Evolutionary conservation across 2,797 vertebrate genomes (phyloP), one percentile per base, ranked within the genome.

Genomic region (Xenopus petersii): DNA sequence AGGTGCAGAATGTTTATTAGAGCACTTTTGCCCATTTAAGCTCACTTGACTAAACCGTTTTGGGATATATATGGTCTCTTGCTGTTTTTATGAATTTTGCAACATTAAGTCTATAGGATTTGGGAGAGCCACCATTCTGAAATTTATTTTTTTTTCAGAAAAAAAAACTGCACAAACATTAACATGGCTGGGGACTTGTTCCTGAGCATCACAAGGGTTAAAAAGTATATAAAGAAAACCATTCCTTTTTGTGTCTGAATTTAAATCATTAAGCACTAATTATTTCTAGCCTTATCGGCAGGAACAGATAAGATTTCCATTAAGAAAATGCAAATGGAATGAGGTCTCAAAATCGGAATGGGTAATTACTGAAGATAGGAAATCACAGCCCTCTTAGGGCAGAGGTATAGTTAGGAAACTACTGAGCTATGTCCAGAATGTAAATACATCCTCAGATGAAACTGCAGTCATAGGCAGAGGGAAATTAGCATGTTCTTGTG

Each of bases 291-390:
- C 73, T 84, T 81, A 87, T 86, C 86, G 82, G 83, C 1, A 0
- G 73, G 64, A 61, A 21, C 67, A 72, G 83, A 88, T 83, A 88
- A 88, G 80, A 68, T 81, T 85, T 85, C 83, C 84, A 80, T 87
- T 85, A 87, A 85, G 80, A 86, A 86, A 83, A 72, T 61, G 16
- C 66, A 79, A 73, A 56, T 9, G 30, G 30, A 62, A 79, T 67
- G 46, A 79, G 61, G 71, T 70, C 46, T 74, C 60, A 69, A 73
- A 59, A 24, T 17, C 36, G 64, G 51, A 70, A 48, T 65, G 54
- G 46, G 66, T 59, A 60, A 70, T 78, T 64, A 79, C 65, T 51
- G 12, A 64, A 78, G 71, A 78, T 64, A 58, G 54, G 51, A 56
- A 73, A 73, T 74, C 46, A 70, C 61, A 74, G 60, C 16, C 42